These are phyloP conservation scores for Troglohyphantes excavatus DNA, from an alignment of 2,888 invertebrate species.

Conservation along the genomic window DNA sequence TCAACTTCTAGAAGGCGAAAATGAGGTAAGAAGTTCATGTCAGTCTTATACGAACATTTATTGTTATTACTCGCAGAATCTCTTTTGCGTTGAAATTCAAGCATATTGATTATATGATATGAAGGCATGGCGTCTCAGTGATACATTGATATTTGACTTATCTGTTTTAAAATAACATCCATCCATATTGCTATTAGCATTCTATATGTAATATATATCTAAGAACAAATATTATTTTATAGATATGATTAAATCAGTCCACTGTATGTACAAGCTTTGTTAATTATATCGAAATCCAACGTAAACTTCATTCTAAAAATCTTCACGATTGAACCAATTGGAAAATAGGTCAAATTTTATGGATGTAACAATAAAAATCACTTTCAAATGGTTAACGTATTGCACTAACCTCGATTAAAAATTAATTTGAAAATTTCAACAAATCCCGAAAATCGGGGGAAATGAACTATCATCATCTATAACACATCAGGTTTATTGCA, in stretches of 20 bases:
- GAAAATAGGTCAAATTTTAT: neutral
- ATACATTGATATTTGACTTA: no score
- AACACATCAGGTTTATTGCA: slow-evolving; percentile 9
- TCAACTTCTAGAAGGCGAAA: slow-evolving; percentile 68
- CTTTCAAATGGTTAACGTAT: slow-evolving; percentile 52
- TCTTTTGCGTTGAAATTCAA: no score
- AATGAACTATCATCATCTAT: slow-evolving; percentile 1
- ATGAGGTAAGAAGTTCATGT: slow-evolving; percentile 71
- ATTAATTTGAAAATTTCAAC: slow-evolving; percentile 20
- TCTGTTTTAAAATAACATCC: no score
- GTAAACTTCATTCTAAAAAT: neutral
- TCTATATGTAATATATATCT: neutral
- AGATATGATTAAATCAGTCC: neutral
- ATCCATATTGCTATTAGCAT: neutral
- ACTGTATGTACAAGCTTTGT: neutral
- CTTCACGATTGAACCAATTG: neutral
- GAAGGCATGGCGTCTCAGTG: no score
- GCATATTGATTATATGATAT: no score
- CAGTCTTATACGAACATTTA: neutral
- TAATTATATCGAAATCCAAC: neutral
- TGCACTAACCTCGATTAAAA: slow-evolving; percentile 64
- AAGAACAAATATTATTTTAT: neutral
- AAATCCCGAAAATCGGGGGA: neutral
- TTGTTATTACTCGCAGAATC: neutral
- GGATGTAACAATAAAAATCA: slow-evolving; percentile 36